Base-by-base conservation (phyloP, 2,113 vertebrate genomes). In the Ailurus styani region DNA sequence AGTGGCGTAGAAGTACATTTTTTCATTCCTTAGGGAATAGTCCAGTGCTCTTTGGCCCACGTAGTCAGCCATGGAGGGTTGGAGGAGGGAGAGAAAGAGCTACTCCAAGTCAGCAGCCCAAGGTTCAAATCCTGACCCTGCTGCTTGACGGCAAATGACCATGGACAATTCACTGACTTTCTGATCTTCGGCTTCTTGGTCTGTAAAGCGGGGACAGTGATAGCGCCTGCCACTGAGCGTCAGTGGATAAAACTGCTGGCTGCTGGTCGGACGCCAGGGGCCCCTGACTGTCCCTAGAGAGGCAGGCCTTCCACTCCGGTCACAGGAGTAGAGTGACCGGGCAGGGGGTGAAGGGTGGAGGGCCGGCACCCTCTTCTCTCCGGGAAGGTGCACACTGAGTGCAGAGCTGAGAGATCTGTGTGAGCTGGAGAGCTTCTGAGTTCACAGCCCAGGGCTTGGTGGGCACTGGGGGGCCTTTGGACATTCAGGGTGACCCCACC, bases 21-120 rank as follows among this genome's bases (percentile, higher is more conserved):
- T 14, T 7, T 3, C 20, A 29, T 17, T 29, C 55, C 4, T 0
- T 4, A 1, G 31, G 17, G 13, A 52, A 20, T 2, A 4, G 34
- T 0, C 6, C 17, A 0, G 7, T 1, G 75, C 2, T 17, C 15
- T 45, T 68, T 0, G 45, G 6, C 2, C 6, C 23, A 2, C 0
- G 20, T 1, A 18, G 21, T 7, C 7, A 5, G 13, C 64, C 55
- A 0, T 0, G 31, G 23, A 31, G 18, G 23, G 42, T 17, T 15
- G 23, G 17, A 54, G n/a, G 64, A 66, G 17, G 42, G 23, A 40
- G 21, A 42, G 9, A 8, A 31, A 0, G n/a, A 42, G 25, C 27
- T 21, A 20, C 37, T 21, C 27, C 2, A 23, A n/a, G 37, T 21
- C 73, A 17, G 25, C 21, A 14, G 11, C 27, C 1, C n/a, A 7